Base-by-base conservation (phyloP, 1,140 invertebrate genomes). In the Agrypnia vestita region DNA sequence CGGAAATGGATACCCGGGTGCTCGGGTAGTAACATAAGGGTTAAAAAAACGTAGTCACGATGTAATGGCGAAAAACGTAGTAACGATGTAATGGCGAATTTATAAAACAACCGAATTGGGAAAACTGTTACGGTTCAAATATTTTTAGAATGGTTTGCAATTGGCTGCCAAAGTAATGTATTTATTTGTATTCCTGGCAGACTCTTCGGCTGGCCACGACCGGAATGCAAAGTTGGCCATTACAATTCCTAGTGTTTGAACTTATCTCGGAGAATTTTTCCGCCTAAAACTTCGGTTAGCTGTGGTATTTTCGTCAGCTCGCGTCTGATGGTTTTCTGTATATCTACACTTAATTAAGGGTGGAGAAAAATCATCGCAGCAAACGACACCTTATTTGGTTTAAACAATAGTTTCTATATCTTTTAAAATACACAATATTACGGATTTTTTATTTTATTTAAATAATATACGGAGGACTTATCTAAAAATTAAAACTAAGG, bases 261-360 rank as follows among this genome's bases (percentile, higher is more conserved):
- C 13, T 76, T 76, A 4, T 43, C 43, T 19, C 44, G 21, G 43
- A 17, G 56, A 79, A 76, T 44, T 51, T 64, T 62, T 12, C 64
- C 43, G 64, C 43, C 11, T 47, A 69, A 69, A 47, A n/a, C 15
- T 47, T 69, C 43, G 61, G 67, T 56, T 64, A 19, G 62, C 71
- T n/a, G 73, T 49, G 75, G 69, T 81, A 81, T 81, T 81, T 81
- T 74, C 80, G 72, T 76, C 61, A 43, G 35, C 59, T 67, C 73
- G 76, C 56, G 56, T 44, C 51, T 74, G 76, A 75, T 71, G 76
- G 76, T 78, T 81, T 78, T 67, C 71, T 69, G 78, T 78, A 76
- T 71, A 78, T 81, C 80, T 78, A 76, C 56, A 64, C 53, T 51
- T 71, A 76, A 81, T 61, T 61, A 71, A 10, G 56, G 13, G 47